phyloP scores from a whole-genome alignment of 2,797 vertebrate species.

The Pitangus sulphuratus region DNA sequence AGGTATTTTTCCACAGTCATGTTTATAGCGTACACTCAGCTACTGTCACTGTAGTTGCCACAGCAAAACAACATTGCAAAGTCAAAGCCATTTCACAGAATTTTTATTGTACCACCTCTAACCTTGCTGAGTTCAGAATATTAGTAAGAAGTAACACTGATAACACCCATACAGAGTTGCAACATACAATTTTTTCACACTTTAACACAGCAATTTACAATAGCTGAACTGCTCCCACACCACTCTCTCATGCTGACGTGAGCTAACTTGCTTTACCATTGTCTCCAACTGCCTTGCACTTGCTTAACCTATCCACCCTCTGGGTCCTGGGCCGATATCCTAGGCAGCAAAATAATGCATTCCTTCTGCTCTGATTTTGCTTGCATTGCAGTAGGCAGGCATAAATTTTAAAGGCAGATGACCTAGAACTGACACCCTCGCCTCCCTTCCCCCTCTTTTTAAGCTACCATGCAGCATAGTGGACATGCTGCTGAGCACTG shows the following conservation, averaged over 20 bases:
- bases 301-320: conserved; percentile 1
- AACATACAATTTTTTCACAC: background rate
- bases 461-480: background rate
- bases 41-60: background rate
- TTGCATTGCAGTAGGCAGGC: background rate
- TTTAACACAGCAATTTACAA: background rate
- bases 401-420: conserved; percentile 28
- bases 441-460: background rate
- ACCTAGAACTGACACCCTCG: background rate
- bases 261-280: conserved; percentile 1
- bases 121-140: background rate
- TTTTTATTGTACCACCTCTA: background rate
- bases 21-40: background rate
- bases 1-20: background rate
- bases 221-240: conserved; percentile 19
- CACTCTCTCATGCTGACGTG: background rate
- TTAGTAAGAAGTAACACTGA: background rate
- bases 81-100: background rate
- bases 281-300: conserved; percentile 13
- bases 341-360: conserved; percentile 22
- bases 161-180: background rate
- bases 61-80: background rate
- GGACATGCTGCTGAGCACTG: background rate
- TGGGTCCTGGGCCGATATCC: background rate
- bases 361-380: conserved; percentile 5